Conservation (phyloP, 2,888 invertebrate species). For the Endotricha flammealis region DNA sequence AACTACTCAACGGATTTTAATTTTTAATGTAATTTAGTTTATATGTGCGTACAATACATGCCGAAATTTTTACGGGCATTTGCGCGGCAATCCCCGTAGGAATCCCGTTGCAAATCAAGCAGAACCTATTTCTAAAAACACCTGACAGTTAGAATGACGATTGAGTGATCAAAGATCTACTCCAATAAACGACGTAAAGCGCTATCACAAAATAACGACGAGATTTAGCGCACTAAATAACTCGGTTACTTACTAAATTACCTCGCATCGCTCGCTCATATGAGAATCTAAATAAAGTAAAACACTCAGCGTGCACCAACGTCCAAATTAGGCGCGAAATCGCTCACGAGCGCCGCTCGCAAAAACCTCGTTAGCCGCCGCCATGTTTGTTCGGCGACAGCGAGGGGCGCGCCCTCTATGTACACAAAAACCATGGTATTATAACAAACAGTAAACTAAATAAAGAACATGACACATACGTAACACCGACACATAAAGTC, state of each 20-base stretch:
- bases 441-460: constrained; percentile 13
- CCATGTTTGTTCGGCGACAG: constrained; percentile 75
- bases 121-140: no score
- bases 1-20: no score
- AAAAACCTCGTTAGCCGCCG: constrained; percentile 73
- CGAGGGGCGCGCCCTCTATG: constrained; percentile 73
- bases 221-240: constrained; percentile 10
- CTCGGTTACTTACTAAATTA: constrained; percentile 28
- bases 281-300: constrained; percentile 44
- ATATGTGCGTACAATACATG: no score
- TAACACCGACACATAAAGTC: constrained; percentile 27
- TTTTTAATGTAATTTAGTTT: no score
- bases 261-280: constrained; percentile 21
- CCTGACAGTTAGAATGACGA: no score
- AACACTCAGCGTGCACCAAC: constrained; percentile 34
- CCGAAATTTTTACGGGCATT: no score
- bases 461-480: constrained; percentile 18
- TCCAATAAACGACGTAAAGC: no score
- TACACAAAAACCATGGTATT: constrained; percentile 55
- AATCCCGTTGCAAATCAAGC: no score
- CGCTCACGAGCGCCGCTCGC: constrained; percentile 65
- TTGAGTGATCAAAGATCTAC: no score
- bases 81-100: no score
- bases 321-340: constrained; percentile 76
- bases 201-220: constrained; percentile 7